phyloP scores from a whole-genome alignment of 2,113 vertebrate species.

The Microtus richardsoni region DNA sequence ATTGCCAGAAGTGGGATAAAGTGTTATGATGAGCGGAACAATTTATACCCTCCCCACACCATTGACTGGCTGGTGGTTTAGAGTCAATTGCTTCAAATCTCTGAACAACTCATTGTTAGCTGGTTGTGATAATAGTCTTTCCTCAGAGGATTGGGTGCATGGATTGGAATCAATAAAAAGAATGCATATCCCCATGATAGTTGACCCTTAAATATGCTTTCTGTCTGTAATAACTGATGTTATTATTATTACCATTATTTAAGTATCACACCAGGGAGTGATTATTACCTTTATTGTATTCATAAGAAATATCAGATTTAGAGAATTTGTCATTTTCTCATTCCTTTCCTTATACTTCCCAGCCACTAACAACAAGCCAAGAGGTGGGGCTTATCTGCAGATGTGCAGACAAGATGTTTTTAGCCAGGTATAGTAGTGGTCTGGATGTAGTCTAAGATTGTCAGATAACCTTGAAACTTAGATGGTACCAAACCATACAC shows the following conservation, averaged over 20 bases:
- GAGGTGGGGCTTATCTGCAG: neutral
- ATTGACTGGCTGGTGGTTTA: neutral
- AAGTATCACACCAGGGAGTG: neutral
- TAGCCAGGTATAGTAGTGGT: neutral
- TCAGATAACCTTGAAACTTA: neutral
- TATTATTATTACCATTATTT: conserved; percentile 41
- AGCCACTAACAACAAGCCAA: neutral
- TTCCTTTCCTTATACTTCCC: neutral
- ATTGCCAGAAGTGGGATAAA: neutral
- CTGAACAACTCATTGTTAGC: neutral
- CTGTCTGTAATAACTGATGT: neutral
- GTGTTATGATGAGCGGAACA: neutral
- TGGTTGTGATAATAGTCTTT: neutral
- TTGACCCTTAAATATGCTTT: conserved; percentile 45
- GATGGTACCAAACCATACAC: neutral
- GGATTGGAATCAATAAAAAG: conserved; percentile 17
- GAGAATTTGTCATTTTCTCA: conserved; percentile 10
- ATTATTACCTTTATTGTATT: conserved; percentile 27
- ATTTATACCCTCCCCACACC: no score
- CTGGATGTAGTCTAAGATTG: neutral
- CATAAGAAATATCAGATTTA: neutral
- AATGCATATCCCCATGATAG: neutral
- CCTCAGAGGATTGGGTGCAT: neutral
- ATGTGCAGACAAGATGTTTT: neutral
- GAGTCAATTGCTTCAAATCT: conserved; percentile 5